Evolutionary conservation across 2,797 vertebrate species (phyloP).

Genomic region (Clarias laeviceps): DNA sequence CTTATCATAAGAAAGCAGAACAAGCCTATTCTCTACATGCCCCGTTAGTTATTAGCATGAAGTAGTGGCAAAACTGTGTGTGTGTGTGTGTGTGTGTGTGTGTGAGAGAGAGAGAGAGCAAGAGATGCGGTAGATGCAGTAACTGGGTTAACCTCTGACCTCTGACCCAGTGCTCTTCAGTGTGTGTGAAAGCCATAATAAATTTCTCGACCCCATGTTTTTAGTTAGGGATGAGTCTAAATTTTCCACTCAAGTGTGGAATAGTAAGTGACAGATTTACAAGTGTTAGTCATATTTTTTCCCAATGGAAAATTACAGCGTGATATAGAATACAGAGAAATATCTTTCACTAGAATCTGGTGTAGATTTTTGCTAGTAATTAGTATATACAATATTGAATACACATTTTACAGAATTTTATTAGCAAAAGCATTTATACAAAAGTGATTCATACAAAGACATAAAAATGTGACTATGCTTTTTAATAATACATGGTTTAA

Average conservation of each 20-base stretch:
- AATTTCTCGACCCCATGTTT: not conserved
- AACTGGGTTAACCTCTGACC: conserved; percentile 29
- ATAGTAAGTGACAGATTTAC: not conserved
- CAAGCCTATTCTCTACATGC: no score
- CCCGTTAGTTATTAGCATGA: not conserved
- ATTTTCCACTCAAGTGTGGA: not conserved
- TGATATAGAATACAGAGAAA: not conserved
- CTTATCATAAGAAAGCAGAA: not conserved
- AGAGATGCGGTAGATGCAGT: not conserved
- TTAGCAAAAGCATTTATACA: not conserved
- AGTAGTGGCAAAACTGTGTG: not conserved
- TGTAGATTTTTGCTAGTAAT: not conserved
- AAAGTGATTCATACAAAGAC: not conserved
- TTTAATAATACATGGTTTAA: not conserved
- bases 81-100: not conserved
- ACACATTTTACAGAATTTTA: not conserved
- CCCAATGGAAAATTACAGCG: not conserved
- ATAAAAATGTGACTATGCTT: not conserved
- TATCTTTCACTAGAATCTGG: not conserved
- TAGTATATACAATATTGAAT: not conserved
- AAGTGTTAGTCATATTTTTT: not conserved
- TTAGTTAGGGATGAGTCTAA: not conserved
- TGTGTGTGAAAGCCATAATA: conserved; percentile 19
- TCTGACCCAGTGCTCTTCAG: not conserved
- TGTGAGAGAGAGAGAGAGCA: not conserved